A percentile compares a stretch with the other conserved stretches of the same genome.
Conservation (phyloP, 64 coral and sea anemone genomes). For the Orbicella faveolata region DNA sequence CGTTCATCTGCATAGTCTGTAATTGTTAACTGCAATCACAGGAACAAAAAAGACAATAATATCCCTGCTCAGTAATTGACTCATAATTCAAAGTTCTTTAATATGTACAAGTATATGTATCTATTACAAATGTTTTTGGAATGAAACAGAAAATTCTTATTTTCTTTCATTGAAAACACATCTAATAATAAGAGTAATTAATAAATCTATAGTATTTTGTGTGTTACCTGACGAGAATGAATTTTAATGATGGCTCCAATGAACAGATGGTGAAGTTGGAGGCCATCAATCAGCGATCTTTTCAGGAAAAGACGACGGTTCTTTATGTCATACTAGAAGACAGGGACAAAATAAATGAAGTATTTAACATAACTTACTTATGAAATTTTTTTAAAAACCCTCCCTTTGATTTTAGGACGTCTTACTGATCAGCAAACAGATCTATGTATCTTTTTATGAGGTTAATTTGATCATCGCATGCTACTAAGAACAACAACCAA, state of each 20-base stretch:
- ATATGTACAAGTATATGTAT: too few species aligned
- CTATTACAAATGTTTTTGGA: too few species aligned
- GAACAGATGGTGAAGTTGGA: constrained; percentile 57
- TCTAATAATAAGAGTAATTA: neutral
- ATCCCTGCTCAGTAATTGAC: neutral
- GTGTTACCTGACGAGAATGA: constrained; percentile 81
- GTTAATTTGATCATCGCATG: too few species aligned
- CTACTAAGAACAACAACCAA: too few species aligned
- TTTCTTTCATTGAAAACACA: neutral
- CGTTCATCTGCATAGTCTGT: constrained; percentile 82
- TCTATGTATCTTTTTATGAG: too few species aligned
- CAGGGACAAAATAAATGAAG: neutral
- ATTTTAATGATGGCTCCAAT: constrained; percentile 84
- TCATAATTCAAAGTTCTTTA: too few species aligned
- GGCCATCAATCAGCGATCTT: constrained; percentile 64
- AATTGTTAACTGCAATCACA: constrained; percentile 62
- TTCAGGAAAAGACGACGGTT: constrained; percentile 88
- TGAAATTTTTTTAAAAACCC: too few species aligned
- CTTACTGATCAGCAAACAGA: too few species aligned
- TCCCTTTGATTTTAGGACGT: too few species aligned
- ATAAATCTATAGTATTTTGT: neutral
- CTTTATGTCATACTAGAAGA: constrained; percentile 85
- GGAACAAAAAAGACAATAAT: neutral
- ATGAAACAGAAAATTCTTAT: too few species aligned
- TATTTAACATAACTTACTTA: neutral